Percentiles rank a stretch among this genome's conserved stretches.
Evolutionary conservation across 2,888 invertebrate genomes (phyloP).

Genomic region (Spodoptera littoralis): DNA sequence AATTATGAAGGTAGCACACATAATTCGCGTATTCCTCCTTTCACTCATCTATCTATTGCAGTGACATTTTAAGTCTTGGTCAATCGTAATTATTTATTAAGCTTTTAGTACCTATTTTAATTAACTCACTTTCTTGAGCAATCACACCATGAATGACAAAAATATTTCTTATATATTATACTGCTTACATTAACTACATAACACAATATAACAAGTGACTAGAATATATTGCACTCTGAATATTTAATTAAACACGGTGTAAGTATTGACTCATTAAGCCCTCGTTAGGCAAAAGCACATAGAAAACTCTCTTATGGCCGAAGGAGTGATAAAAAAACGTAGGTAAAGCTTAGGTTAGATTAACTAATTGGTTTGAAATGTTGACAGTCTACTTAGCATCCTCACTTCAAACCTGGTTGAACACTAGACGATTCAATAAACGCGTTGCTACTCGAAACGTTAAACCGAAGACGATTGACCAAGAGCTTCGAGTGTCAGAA

Average conservation of each 20-base stretch:
- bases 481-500: constrained; percentile 77
- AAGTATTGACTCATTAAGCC: constrained; percentile 7
- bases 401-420: constrained; percentile 23
- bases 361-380: constrained; percentile 6
- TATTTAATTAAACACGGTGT: constrained; percentile 17
- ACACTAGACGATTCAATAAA: constrained; percentile 33
- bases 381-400: constrained; percentile 4
- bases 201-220: constrained; percentile 6
- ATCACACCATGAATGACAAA: constrained; percentile 38
- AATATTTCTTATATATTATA: too few relatives aligned
- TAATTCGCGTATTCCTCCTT: constrained; percentile 40
- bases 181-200: not conserved
- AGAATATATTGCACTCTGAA: constrained; percentile 41
- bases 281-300: constrained; percentile 15
- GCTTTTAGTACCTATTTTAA: constrained; percentile 35
- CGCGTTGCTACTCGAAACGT: constrained; percentile 39
- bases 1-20: constrained; percentile 38
- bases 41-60: constrained; percentile 49
- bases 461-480: constrained; percentile 74
- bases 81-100: constrained; percentile 50
- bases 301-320: constrained; percentile 20
- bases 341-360: constrained; percentile 13
- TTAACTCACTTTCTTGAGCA: constrained; percentile 52
- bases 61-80: constrained; percentile 63
- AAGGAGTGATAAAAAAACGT: constrained; percentile 6